Evolutionary conservation across 2,797 vertebrate genomes (phyloP).

Genomic region (Xerus rutilus): DNA sequence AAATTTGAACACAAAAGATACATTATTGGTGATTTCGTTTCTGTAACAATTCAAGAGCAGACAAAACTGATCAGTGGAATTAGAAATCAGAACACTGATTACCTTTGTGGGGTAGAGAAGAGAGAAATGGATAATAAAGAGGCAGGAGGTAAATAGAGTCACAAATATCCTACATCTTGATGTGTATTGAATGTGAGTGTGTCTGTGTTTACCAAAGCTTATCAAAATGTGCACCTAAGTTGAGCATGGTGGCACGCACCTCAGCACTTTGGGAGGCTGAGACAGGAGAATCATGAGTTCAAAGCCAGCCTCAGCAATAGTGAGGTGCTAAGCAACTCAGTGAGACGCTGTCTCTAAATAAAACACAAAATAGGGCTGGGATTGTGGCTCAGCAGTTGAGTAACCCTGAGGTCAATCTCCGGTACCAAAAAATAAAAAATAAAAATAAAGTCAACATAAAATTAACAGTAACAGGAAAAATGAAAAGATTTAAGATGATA

Average conservation of each 20-base stretch:
- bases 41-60: conserved; percentile 15
- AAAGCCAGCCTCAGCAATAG: too few species aligned
- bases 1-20: neutral
- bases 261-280: too few species aligned
- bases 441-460: conserved; percentile 7
- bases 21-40: conserved; percentile 9
- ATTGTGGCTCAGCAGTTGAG: too few species aligned
- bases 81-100: neutral
- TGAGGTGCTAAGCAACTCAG: too few species aligned
- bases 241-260: too few species aligned
- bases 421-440: too few species aligned
- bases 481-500: neutral
- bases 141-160: neutral
- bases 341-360: too few species aligned
- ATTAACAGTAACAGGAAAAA: neutral
- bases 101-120: neutral
- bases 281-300: too few species aligned
- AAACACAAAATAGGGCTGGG: too few species aligned
- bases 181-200: neutral
- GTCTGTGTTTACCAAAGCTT: neutral
- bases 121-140: neutral
- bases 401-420: too few species aligned
- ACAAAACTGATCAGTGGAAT: neutral
- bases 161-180: neutral
- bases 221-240: neutral